Evolutionary conservation across 2,888 invertebrate species (phyloP).

Genomic region (Agonopterix alstromeriana): DNA sequence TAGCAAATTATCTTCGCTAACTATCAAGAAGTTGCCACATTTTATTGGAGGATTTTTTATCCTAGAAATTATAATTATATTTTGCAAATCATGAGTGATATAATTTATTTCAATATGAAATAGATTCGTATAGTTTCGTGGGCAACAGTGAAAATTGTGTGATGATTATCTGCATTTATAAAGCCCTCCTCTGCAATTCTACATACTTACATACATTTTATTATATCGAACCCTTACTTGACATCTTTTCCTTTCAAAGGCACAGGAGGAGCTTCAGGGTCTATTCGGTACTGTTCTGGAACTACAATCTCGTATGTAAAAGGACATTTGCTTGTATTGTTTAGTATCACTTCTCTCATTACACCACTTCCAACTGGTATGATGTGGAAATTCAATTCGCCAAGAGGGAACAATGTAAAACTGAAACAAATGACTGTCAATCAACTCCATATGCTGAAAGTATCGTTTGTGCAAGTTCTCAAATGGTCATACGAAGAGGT

Average conservation of each 20-base stretch:
- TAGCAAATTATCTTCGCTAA: constrained; percentile 63
- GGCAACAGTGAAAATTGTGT: too few relatives aligned
- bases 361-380: constrained; percentile 70
- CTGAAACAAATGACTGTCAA: constrained; percentile 35
- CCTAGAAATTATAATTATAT: constrained; percentile 21
- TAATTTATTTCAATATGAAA: too few relatives aligned
- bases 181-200: neutral
- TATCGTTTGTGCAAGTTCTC: too few relatives aligned
- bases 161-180: too few relatives aligned
- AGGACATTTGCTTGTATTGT: constrained; percentile 78
- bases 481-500: too few relatives aligned
- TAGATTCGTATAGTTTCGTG: too few relatives aligned
- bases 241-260: neutral
- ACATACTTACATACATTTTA: neutral
- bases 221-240: neutral
- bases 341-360: constrained; percentile 71
- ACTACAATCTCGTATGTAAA: constrained; percentile 65
- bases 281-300: constrained; percentile 31
- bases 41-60: constrained; percentile 53
- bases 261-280: neutral
- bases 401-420: constrained; percentile 75
- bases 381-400: constrained; percentile 77
- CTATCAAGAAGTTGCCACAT: constrained; percentile 62
- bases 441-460: neutral
- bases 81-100: too few relatives aligned